Percentiles rank a stretch among this genome's conserved stretches.
Evolutionary conservation across 2,888 invertebrate species (phyloP).

Genomic region (Rhodophaea formosa): DNA sequence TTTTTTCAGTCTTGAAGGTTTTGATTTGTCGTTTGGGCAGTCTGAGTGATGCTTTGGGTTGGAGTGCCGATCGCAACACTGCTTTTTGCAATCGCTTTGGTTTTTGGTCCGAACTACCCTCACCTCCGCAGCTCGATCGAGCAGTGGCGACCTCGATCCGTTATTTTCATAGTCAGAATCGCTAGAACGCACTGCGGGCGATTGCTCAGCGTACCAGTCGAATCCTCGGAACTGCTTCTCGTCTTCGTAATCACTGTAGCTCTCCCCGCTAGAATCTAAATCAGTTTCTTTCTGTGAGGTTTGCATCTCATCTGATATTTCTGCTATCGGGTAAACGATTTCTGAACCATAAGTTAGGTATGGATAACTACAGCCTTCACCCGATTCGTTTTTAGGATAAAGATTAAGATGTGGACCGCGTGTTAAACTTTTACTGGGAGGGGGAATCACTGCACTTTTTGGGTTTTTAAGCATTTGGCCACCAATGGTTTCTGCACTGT

Average conservation of each 20-base stretch:
- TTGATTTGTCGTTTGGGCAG: slow-evolving; percentile 61
- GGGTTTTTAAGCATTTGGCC: slow-evolving; percentile 85
- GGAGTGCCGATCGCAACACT: slow-evolving; percentile 61
- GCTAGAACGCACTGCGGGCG: slow-evolving; percentile 72
- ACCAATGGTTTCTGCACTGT: slow-evolving; percentile 89
- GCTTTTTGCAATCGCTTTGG: slow-evolving; percentile 60
- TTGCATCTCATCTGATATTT: slow-evolving; percentile 90
- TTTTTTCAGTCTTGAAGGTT: slow-evolving; percentile 72
- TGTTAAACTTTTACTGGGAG: slow-evolving; percentile 85
- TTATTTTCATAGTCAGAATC: slow-evolving; percentile 86
- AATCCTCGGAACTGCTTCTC: slow-evolving; percentile 79
- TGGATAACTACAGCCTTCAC: slow-evolving; percentile 89
- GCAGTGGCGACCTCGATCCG: slow-evolving; percentile 85
- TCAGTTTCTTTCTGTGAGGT: slow-evolving; percentile 84
- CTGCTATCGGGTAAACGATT: slow-evolving; percentile 91
- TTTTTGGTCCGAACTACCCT: slow-evolving; percentile 67
- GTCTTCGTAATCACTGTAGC: slow-evolving; percentile 83
- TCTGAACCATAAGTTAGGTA: slow-evolving; percentile 85
- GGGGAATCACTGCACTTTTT: slow-evolving; percentile 82
- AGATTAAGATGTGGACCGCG: slow-evolving; percentile 86
- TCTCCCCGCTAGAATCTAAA: slow-evolving; percentile 80
- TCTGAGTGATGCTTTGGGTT: slow-evolving; percentile 50
- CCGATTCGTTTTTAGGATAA: slow-evolving; percentile 83
- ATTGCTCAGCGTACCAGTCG: slow-evolving; percentile 75
- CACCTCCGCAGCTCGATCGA: slow-evolving; percentile 76